These are phyloP conservation scores for Phortica okadai DNA, from an alignment of 2,888 invertebrate species.

Conservation along the genomic window DNA sequence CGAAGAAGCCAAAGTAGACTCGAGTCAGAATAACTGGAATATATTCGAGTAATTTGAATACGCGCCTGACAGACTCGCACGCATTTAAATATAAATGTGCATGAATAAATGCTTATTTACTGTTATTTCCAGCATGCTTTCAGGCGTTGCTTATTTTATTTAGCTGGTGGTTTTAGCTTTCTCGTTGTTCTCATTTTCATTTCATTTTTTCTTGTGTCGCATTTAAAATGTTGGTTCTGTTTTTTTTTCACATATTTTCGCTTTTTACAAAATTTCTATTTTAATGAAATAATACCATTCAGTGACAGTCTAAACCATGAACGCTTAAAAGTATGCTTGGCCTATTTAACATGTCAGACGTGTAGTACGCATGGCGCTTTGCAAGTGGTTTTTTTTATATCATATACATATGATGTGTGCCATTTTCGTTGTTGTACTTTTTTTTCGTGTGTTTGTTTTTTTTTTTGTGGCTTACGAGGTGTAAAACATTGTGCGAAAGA, in stretches of 20 bases:
- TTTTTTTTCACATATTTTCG: neutral
- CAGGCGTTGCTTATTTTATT: neutral
- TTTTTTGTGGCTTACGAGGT: conserved; percentile 17
- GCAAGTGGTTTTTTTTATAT: neutral
- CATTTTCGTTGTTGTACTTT: neutral
- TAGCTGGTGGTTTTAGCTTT: neutral
- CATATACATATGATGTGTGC: conserved; percentile 1
- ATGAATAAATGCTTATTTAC: neutral
- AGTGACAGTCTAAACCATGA: conserved; percentile 4
- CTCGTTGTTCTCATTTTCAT: neutral
- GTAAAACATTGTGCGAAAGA: conserved; percentile 4
- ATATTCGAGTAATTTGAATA: conserved; percentile 14
- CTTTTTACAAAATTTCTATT: conserved; percentile 5
- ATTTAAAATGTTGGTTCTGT: neutral
- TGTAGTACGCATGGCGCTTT: neutral
- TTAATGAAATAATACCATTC: conserved; percentile 8
- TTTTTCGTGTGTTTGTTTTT: neutral
- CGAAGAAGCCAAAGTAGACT: conserved; percentile 1
- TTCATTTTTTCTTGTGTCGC: neutral
- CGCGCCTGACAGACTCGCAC: neutral
- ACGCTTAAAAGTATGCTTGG: conserved; percentile 20
- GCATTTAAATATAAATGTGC: conserved; percentile 12
- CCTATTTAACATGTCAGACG: conserved; percentile 19
- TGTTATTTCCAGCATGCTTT: neutral
- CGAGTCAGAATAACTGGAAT: neutral